Percentiles rank a stretch among this genome's conserved stretches.
These are phyloP conservation scores for Onychomys torridus DNA, from an alignment of 2,797 vertebrate genomes.

Conservation along the genomic window DNA sequence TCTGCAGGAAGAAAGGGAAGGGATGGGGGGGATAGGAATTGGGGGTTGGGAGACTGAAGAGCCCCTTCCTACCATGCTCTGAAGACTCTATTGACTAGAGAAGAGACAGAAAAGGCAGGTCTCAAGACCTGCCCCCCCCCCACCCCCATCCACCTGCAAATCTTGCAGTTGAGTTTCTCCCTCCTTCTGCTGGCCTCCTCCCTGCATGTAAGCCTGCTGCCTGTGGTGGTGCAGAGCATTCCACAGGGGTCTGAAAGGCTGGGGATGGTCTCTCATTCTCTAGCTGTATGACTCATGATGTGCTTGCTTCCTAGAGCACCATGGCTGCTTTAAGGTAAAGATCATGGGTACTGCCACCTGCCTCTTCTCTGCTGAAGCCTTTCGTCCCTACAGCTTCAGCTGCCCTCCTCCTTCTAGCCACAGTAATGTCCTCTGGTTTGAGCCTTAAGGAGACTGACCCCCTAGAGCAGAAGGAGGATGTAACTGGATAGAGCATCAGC, in stretches of 20 bases:
- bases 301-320: not conserved
- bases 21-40: conserved; percentile 59
- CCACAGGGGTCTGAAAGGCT: conserved; percentile 11
- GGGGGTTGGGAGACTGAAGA: conserved; percentile 66
- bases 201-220: not conserved
- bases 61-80: conserved; percentile 41
- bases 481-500: not conserved
- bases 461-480: not conserved
- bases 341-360: not conserved
- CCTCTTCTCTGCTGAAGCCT: not conserved
- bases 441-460: conserved; percentile 22
- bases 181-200: not conserved
- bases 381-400: not conserved
- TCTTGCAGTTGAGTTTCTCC: not conserved
- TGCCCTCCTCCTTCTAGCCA: not conserved
- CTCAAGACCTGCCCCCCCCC: not conserved
- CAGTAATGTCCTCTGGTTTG: not conserved
- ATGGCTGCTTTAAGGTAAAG: not conserved
- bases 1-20: conserved; percentile 73
- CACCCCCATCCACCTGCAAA: not conserved
- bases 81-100: conserved; percentile 27
- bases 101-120: not conserved
- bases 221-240: not conserved
- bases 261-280: not conserved
- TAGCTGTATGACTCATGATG: not conserved